phyloP scores from a whole-genome alignment of 2,797 vertebrate species.

The Platyrinchus mystaceus region DNA sequence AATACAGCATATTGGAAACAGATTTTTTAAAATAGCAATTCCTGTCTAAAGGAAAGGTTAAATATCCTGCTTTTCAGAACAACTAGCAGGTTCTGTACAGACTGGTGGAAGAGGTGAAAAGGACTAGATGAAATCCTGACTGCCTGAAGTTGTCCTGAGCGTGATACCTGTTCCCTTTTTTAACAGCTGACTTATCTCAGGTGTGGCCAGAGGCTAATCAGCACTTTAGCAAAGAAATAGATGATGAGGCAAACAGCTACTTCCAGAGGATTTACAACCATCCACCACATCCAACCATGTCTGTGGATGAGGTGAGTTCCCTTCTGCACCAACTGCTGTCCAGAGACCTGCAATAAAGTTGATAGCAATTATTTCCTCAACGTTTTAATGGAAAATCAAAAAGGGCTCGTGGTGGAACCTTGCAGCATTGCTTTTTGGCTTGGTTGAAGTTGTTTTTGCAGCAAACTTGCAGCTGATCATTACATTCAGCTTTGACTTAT shows the following conservation, averaged over 20 bases:
- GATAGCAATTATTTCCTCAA: neutral
- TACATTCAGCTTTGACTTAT: neutral
- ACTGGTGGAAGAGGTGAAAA: neutral
- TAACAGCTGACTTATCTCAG: conserved; percentile 97
- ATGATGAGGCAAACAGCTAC: conserved; percentile 99
- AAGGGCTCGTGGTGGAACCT: neutral
- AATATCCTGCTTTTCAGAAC: neutral
- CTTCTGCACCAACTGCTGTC: neutral
- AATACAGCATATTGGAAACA: neutral
- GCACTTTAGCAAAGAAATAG: conserved; percentile 99
- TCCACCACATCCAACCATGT: conserved; percentile 98
- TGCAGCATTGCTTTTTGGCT: neutral
- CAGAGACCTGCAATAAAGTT: neutral
- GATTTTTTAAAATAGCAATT: neutral
- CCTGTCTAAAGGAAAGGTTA: neutral
- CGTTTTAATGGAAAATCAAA: neutral
- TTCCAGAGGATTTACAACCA: conserved; percentile 99
- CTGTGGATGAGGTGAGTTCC: conserved; percentile 93
- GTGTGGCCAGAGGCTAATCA: conserved; percentile 99
- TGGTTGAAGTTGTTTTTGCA: neutral
- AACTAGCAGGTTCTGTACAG: neutral
- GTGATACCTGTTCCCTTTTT: neutral
- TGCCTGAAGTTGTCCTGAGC: neutral
- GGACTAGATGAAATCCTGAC: neutral
- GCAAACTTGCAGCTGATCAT: neutral